Evolutionary conservation across 2,888 invertebrate species (phyloP).

Genomic region (Rhagium mordax): DNA sequence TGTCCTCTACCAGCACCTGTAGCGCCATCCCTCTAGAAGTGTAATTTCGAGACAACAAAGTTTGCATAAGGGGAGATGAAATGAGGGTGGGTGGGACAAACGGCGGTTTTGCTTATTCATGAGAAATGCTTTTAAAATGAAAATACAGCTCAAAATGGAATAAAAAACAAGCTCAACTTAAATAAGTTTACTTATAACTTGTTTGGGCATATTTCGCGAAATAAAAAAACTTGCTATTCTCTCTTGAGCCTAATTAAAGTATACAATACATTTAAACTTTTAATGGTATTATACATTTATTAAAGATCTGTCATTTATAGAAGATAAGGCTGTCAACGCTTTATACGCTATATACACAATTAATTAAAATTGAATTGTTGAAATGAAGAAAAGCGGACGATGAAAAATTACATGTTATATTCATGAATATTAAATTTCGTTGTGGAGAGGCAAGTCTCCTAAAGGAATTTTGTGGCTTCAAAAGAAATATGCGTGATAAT

Average conservation of each 20-base stretch:
- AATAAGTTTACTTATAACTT: conserved; percentile 68
- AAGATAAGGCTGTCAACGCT: neutral
- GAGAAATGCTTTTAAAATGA: conserved; percentile 68
- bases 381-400: neutral
- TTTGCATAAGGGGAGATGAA: conserved; percentile 61
- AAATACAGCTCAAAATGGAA: conserved; percentile 67
- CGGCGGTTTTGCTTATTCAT: conserved; percentile 68
- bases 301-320: neutral
- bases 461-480: neutral
- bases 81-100: conserved; percentile 56
- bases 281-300: conserved; percentile 26
- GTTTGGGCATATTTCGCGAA: conserved; percentile 60
- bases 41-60: conserved; percentile 64
- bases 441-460: neutral
- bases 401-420: neutral
- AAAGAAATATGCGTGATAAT: neutral
- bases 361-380: neutral
- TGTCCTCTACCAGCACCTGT: conserved; percentile 33
- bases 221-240: conserved; percentile 40
- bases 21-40: conserved; percentile 53
- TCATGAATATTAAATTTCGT: neutral
- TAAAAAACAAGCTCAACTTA: conserved; percentile 67
- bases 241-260: conserved; percentile 42
- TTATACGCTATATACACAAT: neutral
- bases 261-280: conserved; percentile 27